Evolutionary conservation across 1,140 invertebrate species (phyloP).

Genomic region (Lepidotrigona ventralis): DNA sequence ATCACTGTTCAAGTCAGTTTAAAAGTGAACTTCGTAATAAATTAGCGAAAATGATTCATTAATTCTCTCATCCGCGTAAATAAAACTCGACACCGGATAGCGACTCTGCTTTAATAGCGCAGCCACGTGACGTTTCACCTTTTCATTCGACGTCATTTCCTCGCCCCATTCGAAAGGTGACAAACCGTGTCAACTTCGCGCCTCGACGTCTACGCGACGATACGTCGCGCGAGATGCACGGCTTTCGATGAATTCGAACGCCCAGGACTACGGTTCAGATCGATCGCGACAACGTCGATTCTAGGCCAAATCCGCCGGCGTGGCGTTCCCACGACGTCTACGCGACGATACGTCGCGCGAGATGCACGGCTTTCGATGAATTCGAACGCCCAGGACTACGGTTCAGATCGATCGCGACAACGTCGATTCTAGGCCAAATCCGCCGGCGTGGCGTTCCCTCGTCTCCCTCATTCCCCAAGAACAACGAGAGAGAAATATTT

Average conservation of each 20-base stretch:
- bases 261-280: not conserved
- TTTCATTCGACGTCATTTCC: not conserved
- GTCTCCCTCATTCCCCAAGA: not conserved
- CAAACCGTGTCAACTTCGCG: slow-evolving; percentile 31
- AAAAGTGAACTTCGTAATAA: too few species aligned
- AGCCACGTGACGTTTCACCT: not conserved
- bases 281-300: not conserved
- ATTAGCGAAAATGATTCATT: too few species aligned
- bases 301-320: not conserved
- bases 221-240: not conserved
- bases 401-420: not conserved
- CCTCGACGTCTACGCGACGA: not conserved
- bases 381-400: not conserved
- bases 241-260: not conserved
- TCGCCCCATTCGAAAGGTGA: not conserved
- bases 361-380: not conserved
- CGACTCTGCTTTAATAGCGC: not conserved
- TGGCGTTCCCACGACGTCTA: not conserved
- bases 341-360: not conserved
- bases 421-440: not conserved
- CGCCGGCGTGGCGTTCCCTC: not conserved
- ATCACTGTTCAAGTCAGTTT: too few species aligned
- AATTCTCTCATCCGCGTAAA: too few species aligned
- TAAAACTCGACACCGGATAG: not conserved
- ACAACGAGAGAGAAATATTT: slow-evolving; percentile 28